A percentile compares a stretch with the other conserved stretches of the same genome.
phyloP scores from a whole-genome alignment of 2,797 vertebrate genomes.

The Enteromius argenteus region DNA sequence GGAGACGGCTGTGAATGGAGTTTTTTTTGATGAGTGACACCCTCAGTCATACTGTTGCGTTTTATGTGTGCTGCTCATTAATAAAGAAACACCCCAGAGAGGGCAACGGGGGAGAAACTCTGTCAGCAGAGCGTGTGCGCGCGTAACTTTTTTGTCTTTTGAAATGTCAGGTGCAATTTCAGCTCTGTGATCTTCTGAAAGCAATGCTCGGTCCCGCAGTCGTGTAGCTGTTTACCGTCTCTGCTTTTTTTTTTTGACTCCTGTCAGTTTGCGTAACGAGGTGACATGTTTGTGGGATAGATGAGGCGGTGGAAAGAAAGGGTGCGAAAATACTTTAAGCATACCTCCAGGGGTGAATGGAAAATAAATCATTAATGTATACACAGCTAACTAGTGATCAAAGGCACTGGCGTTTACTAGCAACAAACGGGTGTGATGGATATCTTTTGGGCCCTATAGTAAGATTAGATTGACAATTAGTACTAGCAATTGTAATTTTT shows the following conservation, averaged over 20 bases:
- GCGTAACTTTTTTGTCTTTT: constrained; percentile 80
- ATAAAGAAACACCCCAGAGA: constrained; percentile 94
- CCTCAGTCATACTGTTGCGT: constrained; percentile 92
- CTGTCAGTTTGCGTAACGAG: constrained; percentile 66
- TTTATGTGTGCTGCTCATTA: constrained; percentile 99
- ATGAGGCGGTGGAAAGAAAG: constrained; percentile 56
- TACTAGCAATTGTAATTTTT: background rate
- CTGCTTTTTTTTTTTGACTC: constrained; percentile 70
- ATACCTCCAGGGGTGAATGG: constrained; percentile 38
- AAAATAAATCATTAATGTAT: constrained; percentile 43
- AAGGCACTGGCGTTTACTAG: constrained; percentile 22
- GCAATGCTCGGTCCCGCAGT: constrained; percentile 86
- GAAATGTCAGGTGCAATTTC: constrained; percentile 98
- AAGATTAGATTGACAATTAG: background rate
- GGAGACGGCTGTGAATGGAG: constrained; percentile 94
- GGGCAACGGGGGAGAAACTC: constrained; percentile 82
- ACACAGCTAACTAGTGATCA: constrained; percentile 26
- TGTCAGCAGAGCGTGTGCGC: constrained; percentile 71
- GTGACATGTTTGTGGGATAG: constrained; percentile 57
- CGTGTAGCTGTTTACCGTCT: constrained; percentile 87
- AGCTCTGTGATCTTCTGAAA: constrained; percentile 93
- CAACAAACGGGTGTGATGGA: constrained; percentile 12
- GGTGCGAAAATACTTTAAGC: constrained; percentile 26
- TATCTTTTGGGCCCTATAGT: constrained; percentile 3
- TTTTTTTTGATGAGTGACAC: constrained; percentile 97